Base-by-base conservation (phyloP, 2,797 vertebrate genomes). In the Tiaroga cobitis region DNA sequence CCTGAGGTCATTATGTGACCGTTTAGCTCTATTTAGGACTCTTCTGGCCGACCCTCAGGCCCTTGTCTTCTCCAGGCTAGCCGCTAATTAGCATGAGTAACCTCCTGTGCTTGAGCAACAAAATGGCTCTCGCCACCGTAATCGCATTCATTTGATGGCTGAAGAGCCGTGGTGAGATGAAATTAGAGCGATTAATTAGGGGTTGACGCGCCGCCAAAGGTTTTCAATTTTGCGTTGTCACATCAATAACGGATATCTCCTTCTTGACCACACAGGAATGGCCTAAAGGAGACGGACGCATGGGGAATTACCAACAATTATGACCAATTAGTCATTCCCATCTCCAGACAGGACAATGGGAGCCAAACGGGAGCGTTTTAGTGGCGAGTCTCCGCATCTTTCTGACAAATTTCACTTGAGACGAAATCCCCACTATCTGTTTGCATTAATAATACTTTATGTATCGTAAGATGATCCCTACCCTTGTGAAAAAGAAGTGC, bases 181-280 rank as follows among this genome's bases (percentile, higher is more conserved):
- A 95, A 94, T 95, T 94, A 94, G 93, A 93, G 93, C 92, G 93
- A 95, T 95, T 95, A 95, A 95, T 95, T 94, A 94, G 90, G 90
- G 92, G 91, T 94, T 94, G 93, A 95, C 93, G 91, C 93, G 88
- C 89, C 82, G 92, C 94, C 94, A 96, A 95, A 95, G 94, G 93
- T 94, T 95, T 93, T 95, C 94, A 92, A 94, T 95, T 95, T 93
- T 91, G 88, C 59, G 84, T 93, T 95, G 94, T 95, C 95, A 95
- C 94, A 95, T 95, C 95, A 93, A 95, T 95, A 95, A 94, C 94
- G 91, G 90, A 92, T 92, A 91, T 93, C 92, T 93, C 89, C 89
- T 92, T 91, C 90, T 91, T 90, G 89, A 91, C 89, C 83, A 86
- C 91, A 91, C 73, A 74, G 81, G 87, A 89, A 89, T 88, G 90